Evolutionary conservation across 2,888 invertebrate species (phyloP), one percentile per base, ranked within the genome.

Genomic region (Drosophila anomalipes): DNA sequence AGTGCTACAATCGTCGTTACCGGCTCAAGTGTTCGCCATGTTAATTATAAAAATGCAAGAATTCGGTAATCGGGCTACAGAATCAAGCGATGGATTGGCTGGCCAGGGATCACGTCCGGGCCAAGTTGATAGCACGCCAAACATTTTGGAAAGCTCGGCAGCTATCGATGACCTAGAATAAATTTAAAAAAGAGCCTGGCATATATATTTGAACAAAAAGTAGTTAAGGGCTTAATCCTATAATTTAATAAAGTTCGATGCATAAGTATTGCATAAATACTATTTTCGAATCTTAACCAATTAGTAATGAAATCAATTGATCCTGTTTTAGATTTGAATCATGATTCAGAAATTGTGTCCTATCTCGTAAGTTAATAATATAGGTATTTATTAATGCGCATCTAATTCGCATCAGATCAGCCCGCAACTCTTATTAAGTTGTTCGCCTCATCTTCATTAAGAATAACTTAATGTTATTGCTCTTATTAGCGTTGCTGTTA

Each of bases 1-100:
- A 88, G 92, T 93, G 74, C 95, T 99, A 64, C 98, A 99, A 94
- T 98, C 98, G 94, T 98, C 99, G 41, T 95, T 99, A 94, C 99
- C 99, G 67, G 97, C 98, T 28, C 97, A 97, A 91, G 97, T 99
- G 93, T 99, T 99, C 95, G 96, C 97, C 90, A 94, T 98, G 91
- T 95, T 99, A 33, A 94, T 98, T 78, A 96, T 97, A 93, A 96
- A 97, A 87, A 93, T 93, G 93, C 92, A 93, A 80, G 93, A 93
- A 79, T 92, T 92, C 54, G 93, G 93, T 26, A 93, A 88, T 60
- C 91, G 93, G 51, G 84, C 91, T 33, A 77, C 79, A 14, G 92
- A 92, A 68, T 73, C 86, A 5, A 90, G 83, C 47, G 93, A 93
- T 53, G 86, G 82, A 53, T 85, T 89, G 67, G 86, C 80, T 66